Percentiles rank a stretch among this genome's conserved stretches.
Conservation (phyloP, 2,888 invertebrate genomes). For the Aspidiotus rigidus region DNA sequence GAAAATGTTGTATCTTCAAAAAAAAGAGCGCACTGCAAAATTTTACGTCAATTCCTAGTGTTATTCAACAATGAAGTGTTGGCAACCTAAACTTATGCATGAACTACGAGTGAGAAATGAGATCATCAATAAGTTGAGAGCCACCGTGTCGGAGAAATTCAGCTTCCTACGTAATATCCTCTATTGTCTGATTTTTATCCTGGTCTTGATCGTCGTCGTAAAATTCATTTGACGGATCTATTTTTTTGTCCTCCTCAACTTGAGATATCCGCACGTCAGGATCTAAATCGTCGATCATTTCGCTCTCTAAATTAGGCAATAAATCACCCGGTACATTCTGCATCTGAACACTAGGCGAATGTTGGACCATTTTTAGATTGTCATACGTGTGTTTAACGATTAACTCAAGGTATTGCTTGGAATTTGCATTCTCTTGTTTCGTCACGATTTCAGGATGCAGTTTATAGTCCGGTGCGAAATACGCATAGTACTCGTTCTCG, state of each 20-base stretch:
- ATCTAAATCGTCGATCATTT: constrained; percentile 60
- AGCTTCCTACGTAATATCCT: constrained; percentile 21
- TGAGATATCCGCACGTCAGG: constrained; percentile 70
- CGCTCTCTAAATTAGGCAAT: constrained; percentile 37
- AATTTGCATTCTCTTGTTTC: constrained; percentile 83
- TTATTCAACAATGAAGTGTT: no score
- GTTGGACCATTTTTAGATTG: constrained; percentile 84
- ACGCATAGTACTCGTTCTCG: constrained; percentile 90
- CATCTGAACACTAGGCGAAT: constrained; percentile 96
- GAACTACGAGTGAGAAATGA: background rate
- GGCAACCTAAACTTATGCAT: no score
- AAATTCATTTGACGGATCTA: constrained; percentile 79
- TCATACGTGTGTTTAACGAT: constrained; percentile 80
- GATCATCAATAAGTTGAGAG: background rate
- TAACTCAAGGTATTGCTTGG: constrained; percentile 86
- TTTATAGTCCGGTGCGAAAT: constrained; percentile 94
- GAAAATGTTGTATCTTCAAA: no score
- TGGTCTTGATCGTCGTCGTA: constrained; percentile 85
- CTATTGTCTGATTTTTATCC: constrained; percentile 45
- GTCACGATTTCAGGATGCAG: constrained; percentile 87
- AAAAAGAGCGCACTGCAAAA: no score
- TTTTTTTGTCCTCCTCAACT: constrained; percentile 69
- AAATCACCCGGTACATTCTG: constrained; percentile 71
- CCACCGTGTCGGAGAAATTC: background rate
- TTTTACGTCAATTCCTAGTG: no score